A percentile compares a stretch with the other conserved stretches of the same genome.
Evolutionary conservation across 2,797 vertebrate species (phyloP).

Genomic region (Acanthurus tractus): DNA sequence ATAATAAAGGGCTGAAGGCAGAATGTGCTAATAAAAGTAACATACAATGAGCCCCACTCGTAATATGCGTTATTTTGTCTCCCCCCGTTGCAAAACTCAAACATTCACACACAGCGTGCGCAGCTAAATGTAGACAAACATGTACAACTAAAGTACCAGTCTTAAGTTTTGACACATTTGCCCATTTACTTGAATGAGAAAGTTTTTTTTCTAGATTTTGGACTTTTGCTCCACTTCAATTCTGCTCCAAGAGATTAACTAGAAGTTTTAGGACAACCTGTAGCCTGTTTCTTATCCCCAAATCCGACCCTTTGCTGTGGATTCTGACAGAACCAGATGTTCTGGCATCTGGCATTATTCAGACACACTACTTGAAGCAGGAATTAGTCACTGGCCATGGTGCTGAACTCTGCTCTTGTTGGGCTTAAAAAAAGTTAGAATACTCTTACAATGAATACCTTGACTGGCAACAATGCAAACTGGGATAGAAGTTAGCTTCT

Average conservation of each 20-base stretch:
- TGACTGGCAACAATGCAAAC: neutral
- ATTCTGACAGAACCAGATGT: neutral
- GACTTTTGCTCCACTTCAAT: too few species aligned
- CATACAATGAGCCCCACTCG: neutral
- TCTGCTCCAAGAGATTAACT: too few species aligned
- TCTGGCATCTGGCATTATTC: neutral
- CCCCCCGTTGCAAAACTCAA: too few species aligned
- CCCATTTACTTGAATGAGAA: too few species aligned
- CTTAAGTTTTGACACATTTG: too few species aligned
- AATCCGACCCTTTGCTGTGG: neutral
- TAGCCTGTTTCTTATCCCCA: neutral
- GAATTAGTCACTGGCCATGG: conserved; percentile 11
- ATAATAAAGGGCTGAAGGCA: conserved; percentile 4
- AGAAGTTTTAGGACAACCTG: too few species aligned
- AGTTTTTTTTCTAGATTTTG: too few species aligned
- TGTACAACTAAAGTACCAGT: neutral
- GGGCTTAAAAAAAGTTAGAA: neutral
- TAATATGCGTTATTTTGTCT: conserved; percentile 15
- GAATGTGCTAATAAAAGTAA: conserved; percentile 7
- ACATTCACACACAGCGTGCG: neutral
- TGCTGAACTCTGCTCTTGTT: conserved; percentile 1
- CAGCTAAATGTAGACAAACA: neutral
- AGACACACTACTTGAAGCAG: neutral
- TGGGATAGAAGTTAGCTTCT: neutral
- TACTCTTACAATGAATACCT: neutral